Base-by-base conservation (phyloP, 1,140 invertebrate species). In the Ganaspis sp. region DNA sequence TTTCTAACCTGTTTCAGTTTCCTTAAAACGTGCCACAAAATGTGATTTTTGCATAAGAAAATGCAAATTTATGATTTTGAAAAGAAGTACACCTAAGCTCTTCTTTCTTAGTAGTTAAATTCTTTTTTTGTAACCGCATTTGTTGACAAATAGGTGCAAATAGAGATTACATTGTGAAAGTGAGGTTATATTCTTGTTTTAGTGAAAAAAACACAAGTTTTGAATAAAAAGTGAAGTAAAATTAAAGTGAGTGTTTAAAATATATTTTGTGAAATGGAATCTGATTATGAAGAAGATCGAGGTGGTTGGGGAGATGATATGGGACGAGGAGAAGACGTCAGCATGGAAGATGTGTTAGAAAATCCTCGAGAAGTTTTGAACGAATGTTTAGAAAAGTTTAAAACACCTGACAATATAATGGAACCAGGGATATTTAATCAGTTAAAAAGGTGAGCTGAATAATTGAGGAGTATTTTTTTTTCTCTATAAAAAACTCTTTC, bases 331-430 rank as follows among this genome's bases (percentile, higher is more conserved):
- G 82, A 75, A 0, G 89, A 91, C 15, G 88, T 94, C 95, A 84
- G 93, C 92, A 54, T 64, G 58, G 96, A 96, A 85, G 95, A 96
- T 89, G 89, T 93, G 72, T 93, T 95, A 75, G 96, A 97, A 87
- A 97, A 97, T 90, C 95, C 96, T 21, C 94, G 96, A 86, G 94
- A 96, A 91, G 95, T 97, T 15, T 92, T 98, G 69, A 93, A 95
- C 84, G 96, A 98, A 91, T 99, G 97, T 87, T 91, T 98, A 53
- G 95, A 97, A 83, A 97, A 97, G 90, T 98, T 98, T 85, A 94
- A 95, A 80, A 97, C 95, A 38, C 93, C 96, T 12, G 98, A 99
- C 93, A 99, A 97, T 88, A 99, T 99, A 73, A 99, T 99, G 98
- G 98, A 99, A 91, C 98, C 98, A 17, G 97, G 96, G 19, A 99